phyloP scores from a whole-genome alignment of 1,140 invertebrate genomes.

The Pogonomyrmex californicus region DNA sequence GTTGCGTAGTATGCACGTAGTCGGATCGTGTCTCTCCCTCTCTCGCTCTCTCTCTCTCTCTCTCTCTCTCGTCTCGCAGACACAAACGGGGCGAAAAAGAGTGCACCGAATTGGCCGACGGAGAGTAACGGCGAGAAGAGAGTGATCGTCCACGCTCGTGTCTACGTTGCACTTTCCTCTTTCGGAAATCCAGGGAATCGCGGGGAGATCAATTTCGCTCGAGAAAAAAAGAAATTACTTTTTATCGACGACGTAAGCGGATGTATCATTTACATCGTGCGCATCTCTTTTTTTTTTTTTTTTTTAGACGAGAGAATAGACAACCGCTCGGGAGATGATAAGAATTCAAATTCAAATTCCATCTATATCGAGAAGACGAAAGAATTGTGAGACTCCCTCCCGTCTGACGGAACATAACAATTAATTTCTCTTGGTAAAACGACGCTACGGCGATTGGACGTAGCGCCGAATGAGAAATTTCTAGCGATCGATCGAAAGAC shows the following conservation, averaged over 20 bases:
- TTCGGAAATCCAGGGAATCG: background rate
- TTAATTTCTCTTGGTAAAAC: conserved; percentile 15
- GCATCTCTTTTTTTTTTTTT: background rate
- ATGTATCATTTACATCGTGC: background rate
- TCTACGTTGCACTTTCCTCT: background rate
- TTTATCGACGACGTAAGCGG: background rate
- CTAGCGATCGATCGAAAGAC: conserved; percentile 43
- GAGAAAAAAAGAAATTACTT: background rate
- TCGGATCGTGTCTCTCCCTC: conserved; percentile 62
- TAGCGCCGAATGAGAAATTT: conserved; percentile 52
- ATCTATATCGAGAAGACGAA: background rate
- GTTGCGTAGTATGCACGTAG: conserved; percentile 81
- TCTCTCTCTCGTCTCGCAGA: conserved; percentile 53
- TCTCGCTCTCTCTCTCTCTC: conserved; percentile 64
- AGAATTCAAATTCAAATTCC: background rate
- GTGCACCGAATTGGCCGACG: conserved; percentile 46
- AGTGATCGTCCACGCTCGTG: background rate
- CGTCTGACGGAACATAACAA: background rate
- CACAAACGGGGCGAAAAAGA: conserved; percentile 57
- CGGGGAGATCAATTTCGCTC: background rate
- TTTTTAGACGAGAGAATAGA: background rate
- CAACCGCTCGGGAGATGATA: conserved; percentile 19
- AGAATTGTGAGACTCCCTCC: background rate
- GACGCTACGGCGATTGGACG: conserved; percentile 9
- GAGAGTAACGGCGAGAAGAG: conserved; percentile 25